These are phyloP conservation scores for Zoanthus sociatus DNA, from an alignment of 92 coral and sea anemone species.

Conservation along the genomic window DNA sequence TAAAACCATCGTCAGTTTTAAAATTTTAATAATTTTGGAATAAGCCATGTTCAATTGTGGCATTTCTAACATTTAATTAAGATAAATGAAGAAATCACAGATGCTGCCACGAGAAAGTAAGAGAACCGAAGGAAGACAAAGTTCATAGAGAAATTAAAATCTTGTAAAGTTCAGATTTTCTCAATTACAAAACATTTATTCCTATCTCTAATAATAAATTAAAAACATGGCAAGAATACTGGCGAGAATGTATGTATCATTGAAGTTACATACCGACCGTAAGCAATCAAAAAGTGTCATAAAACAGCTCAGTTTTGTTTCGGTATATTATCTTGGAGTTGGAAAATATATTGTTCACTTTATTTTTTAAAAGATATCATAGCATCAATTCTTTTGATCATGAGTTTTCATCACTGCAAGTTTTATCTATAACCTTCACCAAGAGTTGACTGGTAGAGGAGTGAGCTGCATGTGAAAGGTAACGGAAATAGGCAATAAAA, in stretches of 20 bases:
- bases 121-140: neutral
- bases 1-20: no score
- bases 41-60: no score
- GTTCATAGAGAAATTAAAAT: neutral
- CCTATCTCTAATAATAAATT: neutral
- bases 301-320: neutral
- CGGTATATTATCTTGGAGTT: neutral
- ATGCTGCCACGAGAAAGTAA: neutral
- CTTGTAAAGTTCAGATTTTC: neutral
- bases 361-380: neutral
- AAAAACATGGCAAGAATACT: neutral
- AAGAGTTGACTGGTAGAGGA: slow-evolving; percentile 6
- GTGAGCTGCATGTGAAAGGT: neutral
- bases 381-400: neutral
- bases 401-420: slow-evolving; percentile 40
- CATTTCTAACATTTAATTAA: neutral
- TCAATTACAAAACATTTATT: slow-evolving; percentile 14
- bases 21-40: no score
- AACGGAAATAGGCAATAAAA: slow-evolving; percentile 51
- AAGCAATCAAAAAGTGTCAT: neutral
- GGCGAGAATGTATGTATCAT: neutral
- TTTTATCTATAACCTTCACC: slow-evolving; percentile 17
- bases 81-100: no score
- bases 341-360: neutral
- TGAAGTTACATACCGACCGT: neutral